Percentiles rank a stretch among this genome's conserved stretches.
Conservation (phyloP, 2,888 invertebrate species). For the Geophilus truncorum region DNA sequence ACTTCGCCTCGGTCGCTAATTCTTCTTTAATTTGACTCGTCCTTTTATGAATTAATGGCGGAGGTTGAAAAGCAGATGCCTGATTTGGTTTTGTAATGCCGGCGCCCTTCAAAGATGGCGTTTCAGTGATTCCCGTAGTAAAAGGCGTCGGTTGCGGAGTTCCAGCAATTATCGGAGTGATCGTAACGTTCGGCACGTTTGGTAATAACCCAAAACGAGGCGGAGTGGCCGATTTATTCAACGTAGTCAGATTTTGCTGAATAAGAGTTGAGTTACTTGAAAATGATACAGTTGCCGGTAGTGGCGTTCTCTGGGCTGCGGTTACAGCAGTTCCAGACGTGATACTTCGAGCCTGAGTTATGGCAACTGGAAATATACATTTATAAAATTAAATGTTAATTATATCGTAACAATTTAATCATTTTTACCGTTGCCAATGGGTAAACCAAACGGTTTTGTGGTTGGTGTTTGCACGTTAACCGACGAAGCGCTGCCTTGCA, state of each 20-base stretch:
- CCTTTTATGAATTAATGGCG: not conserved
- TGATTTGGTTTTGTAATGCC: not conserved
- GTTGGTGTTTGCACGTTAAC: constrained; percentile 42
- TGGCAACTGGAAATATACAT: not conserved
- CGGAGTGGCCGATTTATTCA: not conserved
- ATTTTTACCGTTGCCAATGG: not conserved
- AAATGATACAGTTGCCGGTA: too few relatives aligned
- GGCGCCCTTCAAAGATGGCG: not conserved
- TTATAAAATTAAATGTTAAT: not conserved
- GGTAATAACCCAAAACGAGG: not conserved
- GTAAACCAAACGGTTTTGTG: not conserved
- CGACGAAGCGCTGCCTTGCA: not conserved
- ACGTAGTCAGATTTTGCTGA: too few relatives aligned
- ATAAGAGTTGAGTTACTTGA: too few relatives aligned
- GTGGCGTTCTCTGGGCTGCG: not conserved
- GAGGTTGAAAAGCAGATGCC: not conserved
- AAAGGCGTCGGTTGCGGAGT: too few relatives aligned
- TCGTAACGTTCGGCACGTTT: not conserved
- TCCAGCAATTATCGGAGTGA: not conserved
- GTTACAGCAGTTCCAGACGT: not conserved
- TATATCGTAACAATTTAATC: not conserved
- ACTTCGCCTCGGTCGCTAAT: not conserved
- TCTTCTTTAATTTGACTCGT: not conserved
- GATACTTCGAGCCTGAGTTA: not conserved
- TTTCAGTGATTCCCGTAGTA: not conserved